phyloP scores from a whole-genome alignment of 2,797 vertebrate genomes.

The Chelidonichthys spinosus region DNA sequence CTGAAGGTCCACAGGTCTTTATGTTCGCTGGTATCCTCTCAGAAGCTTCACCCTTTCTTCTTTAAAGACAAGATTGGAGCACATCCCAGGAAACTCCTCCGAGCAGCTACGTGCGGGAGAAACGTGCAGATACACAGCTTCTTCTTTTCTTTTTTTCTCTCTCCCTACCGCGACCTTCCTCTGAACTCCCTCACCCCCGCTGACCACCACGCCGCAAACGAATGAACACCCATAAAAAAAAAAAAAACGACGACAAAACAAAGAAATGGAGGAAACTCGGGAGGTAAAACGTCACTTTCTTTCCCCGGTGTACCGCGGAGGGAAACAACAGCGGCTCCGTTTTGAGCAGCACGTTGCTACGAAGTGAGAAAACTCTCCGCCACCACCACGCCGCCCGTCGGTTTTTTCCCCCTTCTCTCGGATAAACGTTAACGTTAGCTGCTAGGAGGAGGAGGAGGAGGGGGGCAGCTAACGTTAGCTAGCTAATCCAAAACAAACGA shows the following conservation, averaged over 20 bases:
- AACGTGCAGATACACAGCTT: conserved; percentile 60
- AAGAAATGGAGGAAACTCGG: conserved; percentile 14
- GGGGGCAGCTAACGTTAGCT: conserved; percentile 70
- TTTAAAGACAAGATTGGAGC: conserved; percentile 52
- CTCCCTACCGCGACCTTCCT: conserved; percentile 74
- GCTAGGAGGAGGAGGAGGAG: conserved; percentile 19
- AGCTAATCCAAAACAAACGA: conserved; percentile 83
- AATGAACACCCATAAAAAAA: conserved; percentile 56
- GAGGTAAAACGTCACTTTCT: conserved; percentile 31
- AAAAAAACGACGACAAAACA: conserved; percentile 31
- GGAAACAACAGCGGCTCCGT: conserved; percentile 17
- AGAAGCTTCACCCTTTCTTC: conserved; percentile 46
- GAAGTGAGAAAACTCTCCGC: conserved; percentile 67
- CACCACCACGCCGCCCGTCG: conserved; percentile 69
- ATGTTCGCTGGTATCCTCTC: conserved; percentile 41
- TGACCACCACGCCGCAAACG: conserved; percentile 74
- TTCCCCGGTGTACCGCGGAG: not conserved
- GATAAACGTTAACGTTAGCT: conserved; percentile 65
- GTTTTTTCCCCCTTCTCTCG: conserved; percentile 50
- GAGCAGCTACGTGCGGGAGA: conserved; percentile 65
- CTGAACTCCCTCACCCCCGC: conserved; percentile 80
- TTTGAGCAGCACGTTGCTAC: conserved; percentile 50
- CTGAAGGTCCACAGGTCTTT: conserved; percentile 71
- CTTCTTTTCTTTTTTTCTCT: not conserved
- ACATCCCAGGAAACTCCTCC: conserved; percentile 78